Evolutionary conservation across 64 coral and sea anemone species (phyloP), one percentile per base, ranked within the genome.

Genomic region (Actinia equina): DNA sequence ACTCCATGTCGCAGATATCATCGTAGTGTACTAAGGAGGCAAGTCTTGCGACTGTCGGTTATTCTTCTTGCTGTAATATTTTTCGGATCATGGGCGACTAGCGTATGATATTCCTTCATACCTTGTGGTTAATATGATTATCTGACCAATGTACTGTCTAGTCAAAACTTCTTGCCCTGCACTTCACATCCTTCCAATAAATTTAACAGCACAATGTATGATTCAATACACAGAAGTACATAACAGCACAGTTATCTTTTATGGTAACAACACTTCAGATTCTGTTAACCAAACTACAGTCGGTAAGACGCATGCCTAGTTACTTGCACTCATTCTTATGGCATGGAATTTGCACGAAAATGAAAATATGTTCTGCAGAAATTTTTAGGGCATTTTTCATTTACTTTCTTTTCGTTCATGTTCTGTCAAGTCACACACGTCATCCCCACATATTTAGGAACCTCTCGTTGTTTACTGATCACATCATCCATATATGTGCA

Each of bases 191-290:
- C 46, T 49, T 49, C 59, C 5, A 60, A n/a, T 20, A 69, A 26
- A 14, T 41, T 74, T 74, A 74, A 30, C 25, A 11, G 10, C 69
- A 74, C 69, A 74, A 37, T 74, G 19, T 74, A 9, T 74, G 13
- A 74, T 74, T 74, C 26, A 74, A 74, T 74, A 65, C 62, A 65
- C 62, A 74, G 69, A 74, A 74, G 26, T 18, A 74, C 26, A 74
- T 27, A 74, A 74, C 26, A 74, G 23, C 69, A 65, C 62, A 65
- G 62, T 65, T 65, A 65, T n/a, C 20, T 10, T 65, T 20, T 7
- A 22, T 23, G 62, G 20, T 65, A n/a, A 65, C 20, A 22, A 22
- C 20, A 74, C 11, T 12, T 23, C 62, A 19, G 7, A n/a, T 67
- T 67, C 19, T 67, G 63, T 67, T 67, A 67, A 67, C n/a, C 63